Evolutionary conservation across 2,797 vertebrate species (phyloP).

Genomic region (Gila robusta): DNA sequence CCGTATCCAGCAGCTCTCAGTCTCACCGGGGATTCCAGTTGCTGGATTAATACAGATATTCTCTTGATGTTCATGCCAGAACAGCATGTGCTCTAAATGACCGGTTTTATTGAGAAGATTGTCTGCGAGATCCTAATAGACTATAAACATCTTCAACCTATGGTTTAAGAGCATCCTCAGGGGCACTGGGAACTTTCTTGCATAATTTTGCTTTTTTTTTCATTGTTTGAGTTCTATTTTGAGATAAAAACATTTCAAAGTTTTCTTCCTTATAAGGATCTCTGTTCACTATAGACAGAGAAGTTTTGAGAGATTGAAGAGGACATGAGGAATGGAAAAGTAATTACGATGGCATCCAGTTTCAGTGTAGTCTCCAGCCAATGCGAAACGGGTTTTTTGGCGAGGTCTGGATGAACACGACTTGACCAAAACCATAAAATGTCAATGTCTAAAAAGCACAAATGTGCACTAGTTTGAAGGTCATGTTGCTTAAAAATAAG

Average conservation of each 20-base stretch:
- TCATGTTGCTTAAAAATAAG: background rate
- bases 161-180: background rate
- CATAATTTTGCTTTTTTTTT: background rate
- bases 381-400: background rate
- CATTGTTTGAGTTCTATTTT: constrained; percentile 24
- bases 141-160: constrained; percentile 12
- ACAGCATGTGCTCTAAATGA: constrained; percentile 19
- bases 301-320: constrained; percentile 52
- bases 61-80: constrained; percentile 49
- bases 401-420: background rate
- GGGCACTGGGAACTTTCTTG: background rate
- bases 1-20: constrained; percentile 9
- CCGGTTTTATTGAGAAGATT: background rate
- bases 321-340: constrained; percentile 39
- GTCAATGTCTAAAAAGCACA: background rate
- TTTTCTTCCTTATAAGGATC: constrained; percentile 62
- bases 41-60: constrained; percentile 52
- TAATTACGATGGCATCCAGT: constrained; percentile 42
- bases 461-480: background rate
- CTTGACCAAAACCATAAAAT: background rate
- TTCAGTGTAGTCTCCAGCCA: constrained; percentile 19
- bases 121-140: background rate
- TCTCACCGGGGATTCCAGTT: constrained; percentile 21
- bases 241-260: constrained; percentile 49
- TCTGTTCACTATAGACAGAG: constrained; percentile 30